A percentile compares a stretch with the other conserved stretches of the same genome.
phyloP scores from a whole-genome alignment of 2,113 vertebrate species.

The Trinectes maculatus region DNA sequence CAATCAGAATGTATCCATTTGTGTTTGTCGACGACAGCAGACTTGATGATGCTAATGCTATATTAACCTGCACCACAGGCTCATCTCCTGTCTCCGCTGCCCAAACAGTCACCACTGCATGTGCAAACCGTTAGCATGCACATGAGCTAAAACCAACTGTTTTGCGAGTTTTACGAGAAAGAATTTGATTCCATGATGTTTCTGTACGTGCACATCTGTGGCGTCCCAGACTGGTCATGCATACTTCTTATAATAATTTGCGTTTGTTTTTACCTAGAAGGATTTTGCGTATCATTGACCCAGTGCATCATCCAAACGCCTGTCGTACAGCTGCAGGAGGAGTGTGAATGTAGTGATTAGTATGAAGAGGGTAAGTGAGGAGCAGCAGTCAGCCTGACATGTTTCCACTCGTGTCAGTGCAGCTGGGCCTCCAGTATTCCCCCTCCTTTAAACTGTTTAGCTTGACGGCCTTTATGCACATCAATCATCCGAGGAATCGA shows the following conservation, averaged over 20 bases:
- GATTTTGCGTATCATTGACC: neutral
- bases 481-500: constrained; percentile 65
- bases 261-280: constrained; percentile 27
- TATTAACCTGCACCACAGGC: neutral
- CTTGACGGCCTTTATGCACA: constrained; percentile 59
- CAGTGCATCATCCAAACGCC: constrained; percentile 15
- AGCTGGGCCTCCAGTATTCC: constrained; percentile 69
- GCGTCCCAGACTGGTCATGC: neutral
- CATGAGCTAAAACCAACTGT: too few species aligned
- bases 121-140: too few species aligned
- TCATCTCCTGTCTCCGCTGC: neutral
- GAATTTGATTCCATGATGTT: too few species aligned
- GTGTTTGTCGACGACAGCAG: too few species aligned
- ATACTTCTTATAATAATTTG: neutral
- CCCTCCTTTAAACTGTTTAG: constrained; percentile 76
- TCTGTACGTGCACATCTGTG: too few species aligned
- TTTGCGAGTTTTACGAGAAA: too few species aligned
- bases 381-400: constrained; percentile 22
- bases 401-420: constrained; percentile 53
- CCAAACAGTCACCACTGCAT: neutral
- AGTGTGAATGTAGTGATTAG: constrained; percentile 41
- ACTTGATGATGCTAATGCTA: neutral
- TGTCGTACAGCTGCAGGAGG: constrained; percentile 25
- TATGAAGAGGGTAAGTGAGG: constrained; percentile 37
- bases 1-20: too few species aligned